Conservation (phyloP, 2,797 vertebrate genomes). For the Enteromius thamalakanensis region DNA sequence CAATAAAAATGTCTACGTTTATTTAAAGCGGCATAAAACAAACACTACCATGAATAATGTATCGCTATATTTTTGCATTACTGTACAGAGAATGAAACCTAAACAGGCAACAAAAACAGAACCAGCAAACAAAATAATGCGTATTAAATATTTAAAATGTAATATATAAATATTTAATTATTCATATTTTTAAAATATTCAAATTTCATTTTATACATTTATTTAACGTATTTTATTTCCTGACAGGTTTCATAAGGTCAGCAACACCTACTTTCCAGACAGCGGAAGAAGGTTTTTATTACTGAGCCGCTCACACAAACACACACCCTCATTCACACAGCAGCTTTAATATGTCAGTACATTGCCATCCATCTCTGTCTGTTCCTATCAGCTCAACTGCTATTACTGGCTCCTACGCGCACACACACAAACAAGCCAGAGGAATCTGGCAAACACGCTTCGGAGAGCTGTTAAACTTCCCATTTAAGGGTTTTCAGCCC, state of each 20-base stretch:
- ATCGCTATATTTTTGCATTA: not conserved
- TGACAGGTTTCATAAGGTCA: slow-evolving; percentile 1
- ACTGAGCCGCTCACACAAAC: slow-evolving; percentile 15
- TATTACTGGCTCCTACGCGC: slow-evolving; percentile 19
- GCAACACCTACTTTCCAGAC: not conserved
- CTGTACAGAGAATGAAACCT: not conserved
- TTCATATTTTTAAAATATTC: not conserved
- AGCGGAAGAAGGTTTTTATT: slow-evolving; percentile 17
- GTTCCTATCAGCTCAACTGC: slow-evolving; percentile 25
- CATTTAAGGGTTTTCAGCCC: slow-evolving; percentile 20
- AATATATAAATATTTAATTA: not conserved
- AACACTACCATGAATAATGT: not conserved
- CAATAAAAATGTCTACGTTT: not conserved
- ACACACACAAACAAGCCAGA: slow-evolving; percentile 1
- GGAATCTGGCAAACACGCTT: slow-evolving; percentile 9
- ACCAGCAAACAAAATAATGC: not conserved
- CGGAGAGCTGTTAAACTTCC: slow-evolving; percentile 35
- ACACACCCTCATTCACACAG: slow-evolving; percentile 39
- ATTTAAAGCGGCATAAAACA: not conserved
- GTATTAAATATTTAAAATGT: not conserved
- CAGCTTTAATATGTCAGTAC: slow-evolving; percentile 34
- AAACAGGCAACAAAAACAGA: not conserved
- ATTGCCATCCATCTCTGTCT: slow-evolving; percentile 44
- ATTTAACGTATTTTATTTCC: not conserved
- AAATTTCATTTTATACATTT: not conserved